A percentile compares a stretch with the other conserved stretches of the same genome.
phyloP scores from a whole-genome alignment of 2,888 invertebrate genomes.

The Stenolophus ochropezus region DNA sequence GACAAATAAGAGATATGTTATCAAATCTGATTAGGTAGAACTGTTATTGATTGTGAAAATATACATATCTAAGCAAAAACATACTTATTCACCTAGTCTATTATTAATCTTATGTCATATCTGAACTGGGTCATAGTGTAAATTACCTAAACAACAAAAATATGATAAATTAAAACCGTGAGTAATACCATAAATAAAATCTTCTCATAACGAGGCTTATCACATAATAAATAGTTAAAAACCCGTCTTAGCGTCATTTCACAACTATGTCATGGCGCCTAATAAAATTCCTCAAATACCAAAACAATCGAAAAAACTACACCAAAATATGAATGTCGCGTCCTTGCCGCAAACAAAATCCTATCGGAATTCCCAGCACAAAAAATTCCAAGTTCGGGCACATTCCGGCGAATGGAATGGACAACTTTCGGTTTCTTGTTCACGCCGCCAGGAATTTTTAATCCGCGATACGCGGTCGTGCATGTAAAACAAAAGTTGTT shows the following conservation, averaged over 20 bases:
- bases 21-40: too few species aligned
- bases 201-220: background rate
- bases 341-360: slow-evolving; percentile 19
- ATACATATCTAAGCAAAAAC: too few species aligned
- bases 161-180: background rate
- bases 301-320: slow-evolving; percentile 37
- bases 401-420: background rate
- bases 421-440: slow-evolving; percentile 4
- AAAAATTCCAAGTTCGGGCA: slow-evolving; percentile 1
- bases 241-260: slow-evolving; percentile 3
- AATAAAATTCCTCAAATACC: slow-evolving; percentile 41
- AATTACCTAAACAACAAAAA: background rate
- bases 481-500: slow-evolving; percentile 23
- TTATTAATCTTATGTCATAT: too few species aligned
- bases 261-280: slow-evolving; percentile 49
- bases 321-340: slow-evolving; percentile 45
- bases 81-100: too few species aligned
- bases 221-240: slow-evolving; percentile 1
- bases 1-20: too few species aligned
- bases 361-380: slow-evolving; percentile 21
- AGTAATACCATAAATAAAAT: background rate
- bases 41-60: too few species aligned
- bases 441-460: background rate
- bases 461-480: background rate
- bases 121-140: background rate